phyloP scores from a whole-genome alignment of 2,888 invertebrate genomes.

The Hoplodrina blanda region DNA sequence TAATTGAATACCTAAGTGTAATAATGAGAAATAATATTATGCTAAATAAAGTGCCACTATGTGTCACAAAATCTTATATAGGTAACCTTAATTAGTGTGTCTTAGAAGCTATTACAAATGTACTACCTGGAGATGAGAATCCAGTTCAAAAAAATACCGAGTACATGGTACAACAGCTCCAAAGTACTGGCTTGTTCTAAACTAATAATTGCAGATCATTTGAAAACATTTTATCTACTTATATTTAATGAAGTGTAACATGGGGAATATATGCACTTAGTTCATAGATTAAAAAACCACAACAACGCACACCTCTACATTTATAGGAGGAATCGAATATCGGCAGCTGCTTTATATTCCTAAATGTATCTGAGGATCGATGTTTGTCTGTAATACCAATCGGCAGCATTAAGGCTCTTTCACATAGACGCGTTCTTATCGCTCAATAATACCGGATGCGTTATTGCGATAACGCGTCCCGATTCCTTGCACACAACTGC shows the following conservation, averaged over 20 bases:
- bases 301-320: slow-evolving; percentile 49
- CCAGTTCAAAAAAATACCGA: slow-evolving; percentile 33
- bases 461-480: too few relatives aligned
- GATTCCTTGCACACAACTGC: too few relatives aligned
- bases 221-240: slow-evolving; percentile 59
- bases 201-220: slow-evolving; percentile 62
- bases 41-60: slow-evolving; percentile 55
- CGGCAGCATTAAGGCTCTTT: too few relatives aligned
- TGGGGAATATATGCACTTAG: slow-evolving; percentile 12
- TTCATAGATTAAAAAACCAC: slow-evolving; percentile 18
- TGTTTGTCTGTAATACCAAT: neutral
- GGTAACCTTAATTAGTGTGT: slow-evolving; percentile 20
- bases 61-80: slow-evolving; percentile 48
- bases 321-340: neutral
- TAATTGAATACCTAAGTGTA: slow-evolving; percentile 2
- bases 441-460: too few relatives aligned
- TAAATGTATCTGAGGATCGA: neutral
- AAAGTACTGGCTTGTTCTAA: slow-evolving; percentile 41
- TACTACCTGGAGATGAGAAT: slow-evolving; percentile 22
- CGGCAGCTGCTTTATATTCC: neutral
- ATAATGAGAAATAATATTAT: slow-evolving; percentile 12
- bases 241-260: slow-evolving; percentile 33
- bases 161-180: slow-evolving; percentile 29
- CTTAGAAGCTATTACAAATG: slow-evolving; percentile 30
- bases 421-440: too few relatives aligned